These are phyloP conservation scores for Pachyuromys duprasi DNA, from an alignment of 2,797 vertebrate genomes.

Conservation along the genomic window DNA sequence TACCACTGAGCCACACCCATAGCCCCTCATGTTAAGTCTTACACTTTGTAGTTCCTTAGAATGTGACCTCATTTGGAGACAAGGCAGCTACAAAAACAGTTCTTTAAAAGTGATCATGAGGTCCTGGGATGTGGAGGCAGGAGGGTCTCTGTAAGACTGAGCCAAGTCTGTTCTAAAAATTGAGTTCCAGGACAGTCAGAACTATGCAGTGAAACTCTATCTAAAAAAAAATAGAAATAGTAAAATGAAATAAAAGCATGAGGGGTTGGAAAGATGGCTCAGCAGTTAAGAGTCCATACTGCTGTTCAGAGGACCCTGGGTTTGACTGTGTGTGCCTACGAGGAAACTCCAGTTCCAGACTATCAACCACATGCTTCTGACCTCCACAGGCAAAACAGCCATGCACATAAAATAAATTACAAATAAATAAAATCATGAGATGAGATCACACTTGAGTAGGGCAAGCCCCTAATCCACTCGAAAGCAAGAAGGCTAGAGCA, in stretches of 20 bases:
- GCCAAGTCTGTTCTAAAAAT: neutral
- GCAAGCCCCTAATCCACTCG: neutral
- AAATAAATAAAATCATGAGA: neutral
- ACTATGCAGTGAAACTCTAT: neutral
- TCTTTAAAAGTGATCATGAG: neutral
- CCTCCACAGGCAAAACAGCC: neutral
- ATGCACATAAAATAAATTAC: neutral
- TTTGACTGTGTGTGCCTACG: neutral
- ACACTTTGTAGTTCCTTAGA: conserved; percentile 13
- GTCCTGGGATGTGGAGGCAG: neutral
- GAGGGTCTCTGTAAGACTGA: neutral
- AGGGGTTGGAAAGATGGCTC: neutral
- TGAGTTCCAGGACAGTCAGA: neutral
- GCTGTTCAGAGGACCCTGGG: neutral
- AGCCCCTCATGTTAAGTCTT: neutral
- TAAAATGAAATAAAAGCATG: neutral
- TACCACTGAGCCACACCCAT: neutral
- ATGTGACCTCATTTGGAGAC: neutral
- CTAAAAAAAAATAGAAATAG: neutral
- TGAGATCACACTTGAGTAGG: neutral
- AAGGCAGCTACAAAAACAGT: neutral
- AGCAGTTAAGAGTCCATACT: neutral
- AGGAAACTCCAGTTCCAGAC: neutral
- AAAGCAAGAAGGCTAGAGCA: neutral
- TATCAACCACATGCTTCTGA: neutral